Base-by-base conservation (phyloP, 2,888 invertebrate species). In the Drosophila paracracens region DNA sequence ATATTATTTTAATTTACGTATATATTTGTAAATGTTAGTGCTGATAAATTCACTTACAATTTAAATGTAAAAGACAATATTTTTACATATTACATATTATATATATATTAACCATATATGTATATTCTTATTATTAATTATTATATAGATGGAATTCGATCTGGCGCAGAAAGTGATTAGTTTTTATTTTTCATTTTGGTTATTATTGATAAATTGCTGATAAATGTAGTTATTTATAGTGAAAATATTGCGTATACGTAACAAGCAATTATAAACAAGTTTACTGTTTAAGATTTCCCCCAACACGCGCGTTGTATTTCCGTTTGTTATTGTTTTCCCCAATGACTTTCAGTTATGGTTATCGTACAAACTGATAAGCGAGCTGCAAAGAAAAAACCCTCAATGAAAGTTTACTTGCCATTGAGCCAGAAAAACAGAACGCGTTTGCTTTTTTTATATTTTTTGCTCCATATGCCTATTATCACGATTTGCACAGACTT, bases 341-440 rank as follows among this genome's bases (percentile, higher is more conserved):
- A 61, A 43, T 79, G 70, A 74, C 53, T 70, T 61, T 52, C 13
- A 25, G 33, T 27, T 63, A 48, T 25, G 4, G 72, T 82, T 85
- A 85, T 85, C 85, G 82, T 70, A 40, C 88, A 71, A 80, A 82
- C 74, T 87, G 87, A 89, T 85, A 83, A 83, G 74, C 57, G 74
- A 59, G 51, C 50, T 57, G 57, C 25, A 40, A 16, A 59, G 53
- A 57, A 60, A 18, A 76, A 86, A 58, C 46, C 64, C 77, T 85
- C 80, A 85, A 85, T 85, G 85, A 85, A 46, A 84, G 50, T 77
- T 61, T 13, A 18, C 33, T 46, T 36, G 58, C 57, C 76, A 74
- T 71, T 67, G 67, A 80, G 65, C 68, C 65, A 43, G 70, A 68
- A 67, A 68, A 61, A 69, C 52, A 64, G 25, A 40, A 50, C 13